These are phyloP conservation scores for Pseudopodoces humilis DNA, from an alignment of 2,113 vertebrate species.

Conservation along the genomic window DNA sequence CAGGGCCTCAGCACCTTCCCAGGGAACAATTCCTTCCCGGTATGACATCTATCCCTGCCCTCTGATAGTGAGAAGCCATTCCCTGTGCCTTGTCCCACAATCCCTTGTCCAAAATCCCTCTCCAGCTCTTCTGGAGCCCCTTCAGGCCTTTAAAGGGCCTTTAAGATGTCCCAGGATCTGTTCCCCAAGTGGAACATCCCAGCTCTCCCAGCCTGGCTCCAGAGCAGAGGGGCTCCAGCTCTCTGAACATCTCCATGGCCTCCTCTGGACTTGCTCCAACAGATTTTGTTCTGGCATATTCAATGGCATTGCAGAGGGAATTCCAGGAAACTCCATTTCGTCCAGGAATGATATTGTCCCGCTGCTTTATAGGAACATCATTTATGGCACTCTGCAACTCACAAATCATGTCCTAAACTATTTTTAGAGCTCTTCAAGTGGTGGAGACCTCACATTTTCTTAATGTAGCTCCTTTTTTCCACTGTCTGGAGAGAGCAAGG, in stretches of 20 bases:
- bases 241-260: fast-evolving
- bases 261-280: background rate
- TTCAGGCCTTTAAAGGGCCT: background rate
- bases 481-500: background rate
- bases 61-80: background rate
- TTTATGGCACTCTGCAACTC: background rate
- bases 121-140: background rate
- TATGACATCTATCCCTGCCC: fast-evolving
- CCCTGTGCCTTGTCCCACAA: background rate
- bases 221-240: background rate
- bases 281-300: background rate
- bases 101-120: fast-evolving
- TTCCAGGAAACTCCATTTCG: background rate
- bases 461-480: background rate
- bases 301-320: background rate
- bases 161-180: fast-evolving
- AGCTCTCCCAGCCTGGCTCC: background rate
- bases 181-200: background rate
- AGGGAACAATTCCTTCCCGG: background rate
- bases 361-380: background rate
- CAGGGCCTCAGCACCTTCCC: fast-evolving
- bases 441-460: background rate
- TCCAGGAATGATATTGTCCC: background rate
- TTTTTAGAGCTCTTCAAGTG: background rate
- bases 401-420: no score